These are phyloP conservation scores for Lycocerus yunnanus DNA, from an alignment of 2,888 invertebrate species.

Conservation along the genomic window DNA sequence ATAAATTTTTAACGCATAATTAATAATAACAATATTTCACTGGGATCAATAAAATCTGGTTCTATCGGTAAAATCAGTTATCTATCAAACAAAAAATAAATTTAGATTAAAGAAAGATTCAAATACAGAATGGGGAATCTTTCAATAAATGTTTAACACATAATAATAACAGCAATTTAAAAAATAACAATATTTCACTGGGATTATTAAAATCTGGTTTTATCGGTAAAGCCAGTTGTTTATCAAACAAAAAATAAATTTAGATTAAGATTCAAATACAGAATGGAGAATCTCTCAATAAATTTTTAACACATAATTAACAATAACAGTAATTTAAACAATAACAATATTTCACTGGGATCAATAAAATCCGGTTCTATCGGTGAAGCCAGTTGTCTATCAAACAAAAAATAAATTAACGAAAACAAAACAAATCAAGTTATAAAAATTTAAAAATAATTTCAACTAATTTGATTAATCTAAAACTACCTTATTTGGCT, in stretches of 20 bases:
- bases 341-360: background rate
- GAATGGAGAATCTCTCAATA: background rate
- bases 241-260: background rate
- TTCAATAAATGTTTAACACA: background rate
- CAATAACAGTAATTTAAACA: background rate
- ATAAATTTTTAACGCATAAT: background rate
- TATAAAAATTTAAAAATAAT: background rate
- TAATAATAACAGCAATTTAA: background rate
- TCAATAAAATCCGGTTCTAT: background rate
- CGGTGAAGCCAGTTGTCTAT: background rate
- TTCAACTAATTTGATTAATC: background rate
- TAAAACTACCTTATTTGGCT: conserved; percentile 62
- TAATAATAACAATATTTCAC: background rate
- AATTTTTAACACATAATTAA: background rate
- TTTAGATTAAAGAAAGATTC: too few species aligned
- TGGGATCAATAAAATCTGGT: background rate
- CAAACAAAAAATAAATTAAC: background rate
- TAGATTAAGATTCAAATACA: too few species aligned
- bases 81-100: background rate
- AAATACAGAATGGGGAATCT: background rate
- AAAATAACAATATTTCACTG: background rate
- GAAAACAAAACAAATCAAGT: background rate
- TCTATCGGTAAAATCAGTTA: background rate
- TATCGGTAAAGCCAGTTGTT: background rate
- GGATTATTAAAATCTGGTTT: background rate